These are phyloP conservation scores for Lithodes maja DNA, from an alignment of 2,888 invertebrate genomes.

Conservation along the genomic window DNA sequence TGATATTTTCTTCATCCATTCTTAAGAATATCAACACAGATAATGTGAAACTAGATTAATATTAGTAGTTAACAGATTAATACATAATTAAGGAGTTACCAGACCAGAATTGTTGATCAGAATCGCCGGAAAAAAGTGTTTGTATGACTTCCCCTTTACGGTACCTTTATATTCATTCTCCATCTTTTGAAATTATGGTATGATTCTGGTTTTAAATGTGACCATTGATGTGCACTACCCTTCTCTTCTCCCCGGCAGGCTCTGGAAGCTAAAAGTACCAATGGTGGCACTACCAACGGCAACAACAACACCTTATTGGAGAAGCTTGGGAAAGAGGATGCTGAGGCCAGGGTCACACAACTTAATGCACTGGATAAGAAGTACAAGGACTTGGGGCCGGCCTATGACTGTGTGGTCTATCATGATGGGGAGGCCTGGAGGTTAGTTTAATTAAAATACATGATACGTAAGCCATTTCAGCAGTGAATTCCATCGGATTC, in stretches of 20 bases:
- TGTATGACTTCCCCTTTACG: too few species aligned
- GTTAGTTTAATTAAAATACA: slow-evolving; percentile 74
- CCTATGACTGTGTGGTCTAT: slow-evolving; percentile 95
- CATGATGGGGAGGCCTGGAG: slow-evolving; percentile 93
- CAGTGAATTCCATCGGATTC: too few species aligned
- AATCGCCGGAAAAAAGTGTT: too few species aligned
- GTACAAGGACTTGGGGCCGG: slow-evolving; percentile 88
- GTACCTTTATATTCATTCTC: too few species aligned
- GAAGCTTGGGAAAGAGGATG: slow-evolving; percentile 90
- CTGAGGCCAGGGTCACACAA: slow-evolving; percentile 87
- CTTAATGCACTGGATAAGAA: slow-evolving; percentile 90
- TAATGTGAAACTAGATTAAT: too few species aligned
- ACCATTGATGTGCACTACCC: neutral
- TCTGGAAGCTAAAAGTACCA: slow-evolving; percentile 72
- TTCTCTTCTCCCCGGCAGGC: slow-evolving; percentile 15
- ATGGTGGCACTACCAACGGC: slow-evolving; percentile 74
- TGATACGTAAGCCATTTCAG: too few species aligned
- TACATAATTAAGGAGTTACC: too few species aligned
- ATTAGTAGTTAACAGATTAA: too few species aligned
- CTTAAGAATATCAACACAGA: too few species aligned
- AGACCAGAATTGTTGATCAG: too few species aligned
- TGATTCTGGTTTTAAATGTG: neutral
- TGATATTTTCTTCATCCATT: too few species aligned
- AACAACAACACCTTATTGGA: slow-evolving; percentile 81
- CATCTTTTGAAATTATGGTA: neutral